Evolutionary conservation across 2,797 vertebrate species (phyloP).

Genomic region (Leontocebus nigricollis): DNA sequence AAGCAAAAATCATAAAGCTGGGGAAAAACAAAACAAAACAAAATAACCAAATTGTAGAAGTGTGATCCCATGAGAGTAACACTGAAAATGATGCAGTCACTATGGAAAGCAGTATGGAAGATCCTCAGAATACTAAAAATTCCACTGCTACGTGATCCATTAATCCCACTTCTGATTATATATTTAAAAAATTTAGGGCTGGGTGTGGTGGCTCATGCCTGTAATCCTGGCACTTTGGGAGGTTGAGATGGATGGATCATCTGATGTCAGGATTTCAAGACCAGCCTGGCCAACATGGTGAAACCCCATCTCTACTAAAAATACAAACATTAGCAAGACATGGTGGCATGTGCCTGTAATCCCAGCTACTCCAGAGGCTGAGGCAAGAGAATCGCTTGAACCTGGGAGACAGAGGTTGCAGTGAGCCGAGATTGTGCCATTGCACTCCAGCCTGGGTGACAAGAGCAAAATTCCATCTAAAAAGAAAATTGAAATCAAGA

Average conservation of each 20-base stretch:
- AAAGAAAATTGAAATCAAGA: not conserved
- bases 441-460: not conserved
- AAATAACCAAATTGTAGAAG: not conserved
- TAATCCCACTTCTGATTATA: not conserved
- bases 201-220: not conserved
- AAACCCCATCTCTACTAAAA: not conserved
- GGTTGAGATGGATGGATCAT: not conserved
- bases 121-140: not conserved
- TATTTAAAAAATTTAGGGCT: not conserved
- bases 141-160: not conserved
- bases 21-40: not conserved
- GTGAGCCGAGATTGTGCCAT: too few species aligned
- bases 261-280: not conserved
- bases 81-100: not conserved
- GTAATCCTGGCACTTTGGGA: not conserved
- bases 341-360: not conserved
- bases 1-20: not conserved
- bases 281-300: not conserved
- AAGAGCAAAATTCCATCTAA: not conserved
- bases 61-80: not conserved
- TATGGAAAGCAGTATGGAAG: too few species aligned
- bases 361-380: not conserved
- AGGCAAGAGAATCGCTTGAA: not conserved
- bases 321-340: not conserved
- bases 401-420: not conserved